These are phyloP conservation scores for Penaeus japonicus DNA, from an alignment of 1,140 invertebrate genomes.

Conservation along the genomic window DNA sequence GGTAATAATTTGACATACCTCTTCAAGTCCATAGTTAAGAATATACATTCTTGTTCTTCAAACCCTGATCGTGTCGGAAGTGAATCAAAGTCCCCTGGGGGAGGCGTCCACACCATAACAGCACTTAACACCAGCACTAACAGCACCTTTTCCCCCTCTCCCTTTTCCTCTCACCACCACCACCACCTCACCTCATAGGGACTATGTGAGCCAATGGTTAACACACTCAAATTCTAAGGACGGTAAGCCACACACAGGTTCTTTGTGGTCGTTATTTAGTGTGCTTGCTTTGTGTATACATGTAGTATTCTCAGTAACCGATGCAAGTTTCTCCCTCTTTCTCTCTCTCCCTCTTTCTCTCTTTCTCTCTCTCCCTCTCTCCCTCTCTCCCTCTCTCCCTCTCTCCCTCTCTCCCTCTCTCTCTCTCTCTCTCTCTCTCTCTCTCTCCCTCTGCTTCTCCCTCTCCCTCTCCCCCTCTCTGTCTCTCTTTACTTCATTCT, in stretches of 20 bases:
- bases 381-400: not conserved
- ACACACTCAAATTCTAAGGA: slow-evolving; percentile 55
- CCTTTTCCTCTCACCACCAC: not conserved
- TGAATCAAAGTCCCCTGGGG: too few relatives aligned
- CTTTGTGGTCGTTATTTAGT: slow-evolving; percentile 36
- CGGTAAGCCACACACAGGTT: slow-evolving; percentile 51
- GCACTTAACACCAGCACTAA: slow-evolving; percentile 24
- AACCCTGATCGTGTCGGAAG: too few relatives aligned
- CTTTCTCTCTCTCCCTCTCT: not conserved
- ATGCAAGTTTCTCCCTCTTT: not conserved
- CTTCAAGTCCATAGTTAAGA: too few relatives aligned
- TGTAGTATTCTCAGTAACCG: not conserved
- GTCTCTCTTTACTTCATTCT: too few relatives aligned
- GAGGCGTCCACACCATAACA: not conserved
- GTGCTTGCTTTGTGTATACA: not conserved
- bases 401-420: not conserved
- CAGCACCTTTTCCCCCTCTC: slow-evolving; percentile 33
- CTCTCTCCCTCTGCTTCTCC: not conserved
- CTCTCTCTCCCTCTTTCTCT: not conserved
- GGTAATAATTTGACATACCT: too few relatives aligned
- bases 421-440: not conserved
- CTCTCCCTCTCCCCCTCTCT: not conserved
- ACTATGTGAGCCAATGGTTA: slow-evolving; percentile 55
- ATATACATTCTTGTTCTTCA: too few relatives aligned
- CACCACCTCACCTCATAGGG: slow-evolving; percentile 9